A percentile compares a stretch with the other conserved stretches of the same genome.
These are phyloP conservation scores for Betta splendens DNA, from an alignment of 2,797 vertebrate genomes.

Conservation along the genomic window DNA sequence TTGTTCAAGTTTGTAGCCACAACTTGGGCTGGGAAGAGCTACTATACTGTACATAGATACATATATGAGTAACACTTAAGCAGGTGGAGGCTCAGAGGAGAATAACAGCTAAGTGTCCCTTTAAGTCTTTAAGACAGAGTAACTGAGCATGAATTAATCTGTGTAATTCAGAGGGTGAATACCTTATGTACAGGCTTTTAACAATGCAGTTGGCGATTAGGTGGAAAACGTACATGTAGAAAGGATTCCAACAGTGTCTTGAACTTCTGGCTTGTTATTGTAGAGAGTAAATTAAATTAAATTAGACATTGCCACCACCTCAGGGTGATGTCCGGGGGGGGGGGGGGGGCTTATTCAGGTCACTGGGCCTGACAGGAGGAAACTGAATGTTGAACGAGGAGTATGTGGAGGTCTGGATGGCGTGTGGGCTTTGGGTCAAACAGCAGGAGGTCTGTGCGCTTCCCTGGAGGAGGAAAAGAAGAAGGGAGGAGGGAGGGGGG, in stretches of 20 bases:
- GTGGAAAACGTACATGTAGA: background rate
- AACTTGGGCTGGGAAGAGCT: too few relatives aligned
- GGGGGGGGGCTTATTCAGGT: conserved; percentile 59
- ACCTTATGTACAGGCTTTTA: background rate
- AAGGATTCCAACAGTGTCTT: background rate
- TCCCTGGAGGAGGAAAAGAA: conserved; percentile 4
- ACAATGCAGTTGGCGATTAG: conserved; percentile 9
- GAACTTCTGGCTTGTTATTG: conserved; percentile 10
- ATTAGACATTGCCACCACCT: conserved; percentile 47
- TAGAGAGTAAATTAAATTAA: conserved; percentile 39
- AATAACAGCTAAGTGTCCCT: background rate
- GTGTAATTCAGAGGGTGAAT: conserved; percentile 2
- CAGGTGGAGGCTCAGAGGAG: conserved; percentile 6
- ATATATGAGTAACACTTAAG: conserved; percentile 20
- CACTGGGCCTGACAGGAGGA: conserved; percentile 54
- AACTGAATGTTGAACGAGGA: conserved; percentile 16
- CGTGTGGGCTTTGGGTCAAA: background rate
- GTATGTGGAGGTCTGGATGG: conserved; percentile 20
- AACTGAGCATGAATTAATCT: background rate
- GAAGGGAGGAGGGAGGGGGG: background rate
- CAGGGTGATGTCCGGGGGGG: conserved; percentile 28
- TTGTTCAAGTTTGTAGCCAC: conserved; percentile 7
- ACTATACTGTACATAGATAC: too few relatives aligned
- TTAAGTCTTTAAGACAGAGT: conserved; percentile 10
- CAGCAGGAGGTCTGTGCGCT: conserved; percentile 19